Percentiles rank a stretch among this genome's conserved stretches.
Evolutionary conservation across 2,888 invertebrate genomes (phyloP).

Genomic region (Priocnemis perturbator): DNA sequence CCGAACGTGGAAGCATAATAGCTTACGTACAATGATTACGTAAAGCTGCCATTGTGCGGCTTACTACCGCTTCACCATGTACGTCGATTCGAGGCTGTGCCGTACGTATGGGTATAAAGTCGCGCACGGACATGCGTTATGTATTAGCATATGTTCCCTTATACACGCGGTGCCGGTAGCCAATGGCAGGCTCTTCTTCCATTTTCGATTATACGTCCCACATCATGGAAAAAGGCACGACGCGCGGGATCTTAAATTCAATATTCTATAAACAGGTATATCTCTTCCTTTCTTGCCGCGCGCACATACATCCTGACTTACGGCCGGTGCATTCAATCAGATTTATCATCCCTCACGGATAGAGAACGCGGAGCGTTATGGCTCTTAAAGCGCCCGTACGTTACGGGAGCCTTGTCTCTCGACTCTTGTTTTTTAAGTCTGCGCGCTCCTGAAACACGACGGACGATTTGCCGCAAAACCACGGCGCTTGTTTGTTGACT

Average conservation of each 20-base stretch:
- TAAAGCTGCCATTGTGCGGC: constrained; percentile 55
- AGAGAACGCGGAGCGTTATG: no score
- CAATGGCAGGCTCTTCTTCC: constrained; percentile 12
- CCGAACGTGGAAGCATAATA: constrained; percentile 55
- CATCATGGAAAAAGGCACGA: not conserved
- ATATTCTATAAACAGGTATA: constrained; percentile 1
- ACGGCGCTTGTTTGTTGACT: constrained; percentile 24
- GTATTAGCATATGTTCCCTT: constrained; percentile 45
- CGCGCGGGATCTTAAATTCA: constrained; percentile 18
- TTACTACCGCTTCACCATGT: constrained; percentile 43
- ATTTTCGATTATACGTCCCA: constrained; percentile 9
- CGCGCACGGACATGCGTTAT: not conserved
- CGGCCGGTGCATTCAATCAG: not conserved
- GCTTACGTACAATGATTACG: constrained; percentile 61
- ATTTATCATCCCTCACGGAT: constrained; percentile 2
- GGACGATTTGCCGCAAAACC: no score
- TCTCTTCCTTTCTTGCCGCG: not conserved
- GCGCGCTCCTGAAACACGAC: no score
- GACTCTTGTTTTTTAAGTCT: no score
- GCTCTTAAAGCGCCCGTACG: no score
- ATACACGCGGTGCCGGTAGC: constrained; percentile 13
- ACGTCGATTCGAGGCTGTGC: constrained; percentile 38
- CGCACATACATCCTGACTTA: constrained; percentile 9
- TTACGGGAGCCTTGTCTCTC: no score
- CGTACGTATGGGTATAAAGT: not conserved